Evolutionary conservation across 2,888 invertebrate genomes (phyloP), one percentile per base, ranked within the genome.

Genomic region (Papilio gigon): DNA sequence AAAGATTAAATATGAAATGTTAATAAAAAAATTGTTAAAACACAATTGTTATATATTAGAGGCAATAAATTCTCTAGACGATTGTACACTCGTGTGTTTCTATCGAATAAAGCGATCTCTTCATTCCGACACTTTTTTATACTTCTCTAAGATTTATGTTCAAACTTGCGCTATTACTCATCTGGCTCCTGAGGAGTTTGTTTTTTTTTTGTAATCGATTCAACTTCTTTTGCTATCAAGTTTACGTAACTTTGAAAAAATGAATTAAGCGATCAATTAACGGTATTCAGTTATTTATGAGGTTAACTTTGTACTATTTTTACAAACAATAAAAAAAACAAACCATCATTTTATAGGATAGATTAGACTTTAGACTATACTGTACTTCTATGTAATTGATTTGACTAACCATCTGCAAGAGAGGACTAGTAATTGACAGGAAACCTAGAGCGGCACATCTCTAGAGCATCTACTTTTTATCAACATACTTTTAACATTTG

Each of bases 61-160:
- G 30, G 53, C 30, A 56, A 56, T 61, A 40, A 40, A 61, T 37
- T 60, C n/a, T 60, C 53, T 56, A 27, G n/a, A 30, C 53, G 27
- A 56, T 56, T 56, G 53, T 56, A 30, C 53, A 30, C 53, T 27
- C 53, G 53, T 30, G n/a, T 56, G 53, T 27, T 27, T 56, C 53
- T 56, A 56, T 56, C 53, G 53, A 47, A 66, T 59, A 66, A 66
- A 66, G 42, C 61, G 61, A 56, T 56, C 61, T 67, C 53, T 67
- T 53, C 67, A 61, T 61, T 50, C 61, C 85, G 85, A 87, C 87
- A 87, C 88, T 88, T 87, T 86, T 83, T 74, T 77, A 83, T 86
- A 84, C 85, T 86, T 85, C 81, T 77, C 79, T 75, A 75, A 89
- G 90, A 91, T 91, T 91, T 91, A 91, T 90, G 90, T 88, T 84